Evolutionary conservation across 2,113 vertebrate genomes (phyloP), one percentile per base, ranked within the genome.

Genomic region (Eleginops maclovinus): DNA sequence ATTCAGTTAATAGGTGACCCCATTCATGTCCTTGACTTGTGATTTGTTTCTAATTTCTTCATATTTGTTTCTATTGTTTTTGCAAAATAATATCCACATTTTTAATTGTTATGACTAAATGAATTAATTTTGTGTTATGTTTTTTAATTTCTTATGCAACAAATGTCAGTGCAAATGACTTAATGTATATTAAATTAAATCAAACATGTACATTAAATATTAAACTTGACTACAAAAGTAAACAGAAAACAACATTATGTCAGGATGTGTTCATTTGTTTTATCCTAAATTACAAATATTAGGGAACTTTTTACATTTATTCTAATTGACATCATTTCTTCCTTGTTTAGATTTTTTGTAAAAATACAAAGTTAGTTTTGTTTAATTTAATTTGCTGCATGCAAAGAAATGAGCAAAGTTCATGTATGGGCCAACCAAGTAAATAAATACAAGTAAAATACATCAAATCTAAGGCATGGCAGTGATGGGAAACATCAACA

Each of bases 241-340:
- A 71, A 46, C 66, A 54, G 58, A 51, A 68, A 47, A 58, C 5
- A 36, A 36, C 59, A 65, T n/a, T 15, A 55, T 67, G 31, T 31
- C 22, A 62, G 16, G 26, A n/a, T 53, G 22, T 77, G 59, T 62
- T 5, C 15, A 26, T 72, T 73, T 15, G 55, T 21, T 49, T 40
- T 12, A 28, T 17, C 44, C 41, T 72, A 43, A 56, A 56, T 49
- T 73, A 58, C 24, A 59, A 76, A 59, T 4, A 44, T 36, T 28
- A 26, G 16, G 50, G 55, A 19, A 51, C 36, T 83, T 83, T 88
- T 28, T 87, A 84, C 76, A 88, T 54, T 24, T 24, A n/a, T 22
- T 56, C 9, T 55, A 21, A 63, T 67, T 81, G 41, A 73, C 53
- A 72, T 47, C 9, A 46, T 43, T 43, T 41, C 54, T n/a, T 56